phyloP scores from a whole-genome alignment of 2,888 invertebrate genomes.

The Morpho achilles region DNA sequence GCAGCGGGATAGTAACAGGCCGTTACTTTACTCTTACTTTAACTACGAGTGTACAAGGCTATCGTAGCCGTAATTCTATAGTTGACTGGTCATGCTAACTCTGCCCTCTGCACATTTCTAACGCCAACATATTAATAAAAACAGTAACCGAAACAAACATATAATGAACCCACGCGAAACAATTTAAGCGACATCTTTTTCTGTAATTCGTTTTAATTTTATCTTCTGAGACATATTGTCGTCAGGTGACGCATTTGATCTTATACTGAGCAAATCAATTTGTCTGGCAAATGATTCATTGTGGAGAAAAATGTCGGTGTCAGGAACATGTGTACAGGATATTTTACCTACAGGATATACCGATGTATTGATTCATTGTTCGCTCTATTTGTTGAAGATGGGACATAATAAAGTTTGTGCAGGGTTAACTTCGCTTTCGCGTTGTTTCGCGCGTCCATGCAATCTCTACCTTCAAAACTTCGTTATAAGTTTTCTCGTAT shows the following conservation, averaged over 20 bases:
- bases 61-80: too few relatives aligned
- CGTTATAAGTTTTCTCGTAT: too few relatives aligned
- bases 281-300: conserved; percentile 48
- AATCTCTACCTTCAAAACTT: not conserved
- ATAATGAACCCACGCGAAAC: conserved; percentile 10
- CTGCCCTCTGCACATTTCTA: too few relatives aligned
- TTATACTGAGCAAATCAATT: conserved; percentile 21
- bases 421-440: too few relatives aligned
- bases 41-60: too few relatives aligned
- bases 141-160: conserved; percentile 7
- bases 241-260: conserved; percentile 24
- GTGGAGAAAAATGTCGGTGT: conserved; percentile 37
- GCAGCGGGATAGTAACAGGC: too few relatives aligned
- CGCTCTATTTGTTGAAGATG: not conserved
- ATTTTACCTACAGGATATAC: conserved; percentile 47
- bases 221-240: conserved; percentile 17
- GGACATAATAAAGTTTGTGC: not conserved
- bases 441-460: not conserved
- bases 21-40: too few relatives aligned
- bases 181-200: conserved; percentile 4
- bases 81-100: too few relatives aligned
- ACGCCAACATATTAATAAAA: not conserved
- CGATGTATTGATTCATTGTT: conserved; percentile 37
- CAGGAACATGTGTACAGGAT: conserved; percentile 43
- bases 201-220: conserved; percentile 10